Base-by-base conservation (phyloP, 1,140 invertebrate genomes). In the Coenobita brevimanus region DNA sequence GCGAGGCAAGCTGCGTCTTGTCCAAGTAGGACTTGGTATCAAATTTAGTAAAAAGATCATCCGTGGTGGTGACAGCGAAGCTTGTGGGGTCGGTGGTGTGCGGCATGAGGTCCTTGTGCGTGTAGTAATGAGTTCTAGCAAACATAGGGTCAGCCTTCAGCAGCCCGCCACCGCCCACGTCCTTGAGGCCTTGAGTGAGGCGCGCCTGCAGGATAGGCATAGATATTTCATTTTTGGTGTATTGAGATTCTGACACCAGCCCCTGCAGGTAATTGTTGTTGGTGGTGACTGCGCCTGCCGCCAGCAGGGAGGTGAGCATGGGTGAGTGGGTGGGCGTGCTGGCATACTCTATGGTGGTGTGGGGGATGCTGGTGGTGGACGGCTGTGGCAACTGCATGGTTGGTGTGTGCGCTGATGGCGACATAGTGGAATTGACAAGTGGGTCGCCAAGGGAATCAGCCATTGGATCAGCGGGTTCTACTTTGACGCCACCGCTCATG, bases 221-320 rank as follows among this genome's bases (percentile, higher is more conserved):
- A 38, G 90, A 84, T 38, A 87, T 60, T 46, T 83, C 86, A 30
- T 75, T 46, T 62, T 89, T 88, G 41, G 84, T 64, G 75, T 89
- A 89, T 17, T 82, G 83, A 24, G 73, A 78, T 30, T 90, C 90
- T 24, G 83, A 84, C 24, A 90, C 82, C 64, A 90, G 88, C 27
- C 89, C 88, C 21, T 89, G 85, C 71, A 86, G 80, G 41, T 91
- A 90, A 17, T 91, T 91, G 54, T 89, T 90, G 43, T 91, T 89
- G 30, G 91, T 89, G 60, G 86, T 88, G 60, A 89, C 89, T 27
- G 87, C 82, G 33, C 89, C 89, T 10, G 90, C 91, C 24, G 95
- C 96, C 78, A 97, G 92, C 13, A 97, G 92, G 80, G 93, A 95
- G 91, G 97, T 96, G 24, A 97, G 91, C 36, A 96, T 94, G 4